Conservation (phyloP, 2,113 vertebrate species). For the Gavia stellata region DNA sequence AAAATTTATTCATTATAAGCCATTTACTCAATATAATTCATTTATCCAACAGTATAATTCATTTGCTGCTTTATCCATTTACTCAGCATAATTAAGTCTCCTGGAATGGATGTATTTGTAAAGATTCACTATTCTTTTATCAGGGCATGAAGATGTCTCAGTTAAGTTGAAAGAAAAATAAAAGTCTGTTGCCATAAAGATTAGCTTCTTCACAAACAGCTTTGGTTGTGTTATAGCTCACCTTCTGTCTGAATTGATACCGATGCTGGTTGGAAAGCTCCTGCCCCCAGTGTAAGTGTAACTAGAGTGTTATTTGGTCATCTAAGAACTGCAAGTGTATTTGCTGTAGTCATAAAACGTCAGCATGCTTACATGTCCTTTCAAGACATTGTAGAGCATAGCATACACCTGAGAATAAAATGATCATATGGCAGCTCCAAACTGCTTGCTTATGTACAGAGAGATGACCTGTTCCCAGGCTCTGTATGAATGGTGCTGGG, state of each 20-base stretch:
- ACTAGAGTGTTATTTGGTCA: background rate
- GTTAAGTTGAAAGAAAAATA: constrained; percentile 27
- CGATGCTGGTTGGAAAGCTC: background rate
- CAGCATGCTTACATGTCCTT: background rate
- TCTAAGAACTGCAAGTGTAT: background rate
- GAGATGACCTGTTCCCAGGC: background rate
- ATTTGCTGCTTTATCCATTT: constrained; percentile 31
- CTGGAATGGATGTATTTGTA: constrained; percentile 11
- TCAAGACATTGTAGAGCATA: background rate
- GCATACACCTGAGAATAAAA: background rate
- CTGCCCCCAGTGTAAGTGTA: background rate
- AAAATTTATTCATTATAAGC: constrained; percentile 26
- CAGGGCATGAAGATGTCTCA: background rate
- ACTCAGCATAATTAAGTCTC: constrained; percentile 15
- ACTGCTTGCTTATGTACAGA: background rate
- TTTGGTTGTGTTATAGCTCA: background rate
- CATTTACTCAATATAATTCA: constrained; percentile 35
- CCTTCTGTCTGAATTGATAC: background rate
- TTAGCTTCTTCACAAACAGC: background rate
- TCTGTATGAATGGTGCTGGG: background rate
- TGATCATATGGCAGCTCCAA: background rate
- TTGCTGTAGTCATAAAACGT: background rate
- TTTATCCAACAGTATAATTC: constrained; percentile 26
- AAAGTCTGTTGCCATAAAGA: background rate
- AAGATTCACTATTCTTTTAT: constrained; percentile 4